Base-by-base conservation (phyloP, 2,888 invertebrate genomes). In the Papilio elwesi region DNA sequence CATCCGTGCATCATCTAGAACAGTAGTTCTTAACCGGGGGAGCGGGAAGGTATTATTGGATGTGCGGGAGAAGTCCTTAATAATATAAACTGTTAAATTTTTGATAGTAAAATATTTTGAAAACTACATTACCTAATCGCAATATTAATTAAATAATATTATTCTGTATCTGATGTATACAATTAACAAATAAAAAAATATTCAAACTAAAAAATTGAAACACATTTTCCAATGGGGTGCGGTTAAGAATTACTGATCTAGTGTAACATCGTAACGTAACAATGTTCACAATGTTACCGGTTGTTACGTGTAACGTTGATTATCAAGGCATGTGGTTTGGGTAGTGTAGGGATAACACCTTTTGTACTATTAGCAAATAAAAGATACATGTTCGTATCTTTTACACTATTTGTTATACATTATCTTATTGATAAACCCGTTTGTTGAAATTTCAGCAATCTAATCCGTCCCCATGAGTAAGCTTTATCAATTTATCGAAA, bases 331-430 rank as follows among this genome's bases (percentile, higher is more conserved):
- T 65, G 63, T 53, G 59, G 69, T 66, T 69, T 57, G 26, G 67
- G 16, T 38, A 62, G 62, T 62, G 15, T 73, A 26, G 36, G 16
- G 73, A 63, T 70, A 74, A 66, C 70, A 67, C 73, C 70, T 74
- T 74, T 66, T 13, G 73, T 73, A 73, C 65, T 43, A 47, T 49
- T 8, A 43, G 9, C 36, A 11, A 26, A 26, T 16, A 26, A 36
- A 69, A 26, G 47, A 10, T 9, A 15, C 7, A 43, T 43, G 6
- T 43, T 43, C 43, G 4, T 43, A n/a, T 47, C 10, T 70, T 53
- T 69, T 52, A 13, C 51, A n/a, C 49, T 48, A 57, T 43, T 59
- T 43, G 13, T n/a, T n/a, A n/a, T 57, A 26, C 9, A 38, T 47
- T 59, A 68, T 71, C 62, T 71, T 71, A 67, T 71, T 67, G 15